These are phyloP conservation scores for Passer domesticus DNA, from an alignment of 2,113 vertebrate species.

Conservation along the genomic window DNA sequence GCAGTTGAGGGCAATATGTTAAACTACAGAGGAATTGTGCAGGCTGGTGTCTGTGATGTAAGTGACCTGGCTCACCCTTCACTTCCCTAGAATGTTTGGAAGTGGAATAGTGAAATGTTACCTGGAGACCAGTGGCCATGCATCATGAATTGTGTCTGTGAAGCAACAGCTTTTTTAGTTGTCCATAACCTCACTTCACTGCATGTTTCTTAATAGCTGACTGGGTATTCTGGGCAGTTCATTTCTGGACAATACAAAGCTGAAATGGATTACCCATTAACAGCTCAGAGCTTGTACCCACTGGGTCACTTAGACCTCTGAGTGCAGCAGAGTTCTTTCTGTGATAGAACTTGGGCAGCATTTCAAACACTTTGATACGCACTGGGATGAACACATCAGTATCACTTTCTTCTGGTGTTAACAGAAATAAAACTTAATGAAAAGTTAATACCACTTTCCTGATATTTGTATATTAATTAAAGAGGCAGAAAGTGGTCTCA, in stretches of 20 bases:
- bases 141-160: neutral
- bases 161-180: neutral
- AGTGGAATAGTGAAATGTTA: neutral
- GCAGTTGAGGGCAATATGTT: neutral
- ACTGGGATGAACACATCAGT: neutral
- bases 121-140: neutral
- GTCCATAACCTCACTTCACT: neutral
- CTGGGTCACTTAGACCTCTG: neutral
- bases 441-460: neutral
- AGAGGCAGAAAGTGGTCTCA: neutral
- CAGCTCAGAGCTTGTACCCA: neutral
- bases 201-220: neutral
- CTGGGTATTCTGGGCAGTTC: neutral
- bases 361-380: neutral
- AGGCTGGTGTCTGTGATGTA: neutral
- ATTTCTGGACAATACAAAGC: neutral
- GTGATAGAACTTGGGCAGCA: neutral
- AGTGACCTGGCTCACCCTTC: neutral
- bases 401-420: neutral
- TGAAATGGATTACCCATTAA: neutral
- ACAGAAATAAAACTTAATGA: neutral
- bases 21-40: neutral
- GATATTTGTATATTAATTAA: neutral
- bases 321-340: neutral
- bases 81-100: neutral